These are phyloP conservation scores for Serilophus lunatus DNA, from an alignment of 2,113 vertebrate species.

Conservation along the genomic window DNA sequence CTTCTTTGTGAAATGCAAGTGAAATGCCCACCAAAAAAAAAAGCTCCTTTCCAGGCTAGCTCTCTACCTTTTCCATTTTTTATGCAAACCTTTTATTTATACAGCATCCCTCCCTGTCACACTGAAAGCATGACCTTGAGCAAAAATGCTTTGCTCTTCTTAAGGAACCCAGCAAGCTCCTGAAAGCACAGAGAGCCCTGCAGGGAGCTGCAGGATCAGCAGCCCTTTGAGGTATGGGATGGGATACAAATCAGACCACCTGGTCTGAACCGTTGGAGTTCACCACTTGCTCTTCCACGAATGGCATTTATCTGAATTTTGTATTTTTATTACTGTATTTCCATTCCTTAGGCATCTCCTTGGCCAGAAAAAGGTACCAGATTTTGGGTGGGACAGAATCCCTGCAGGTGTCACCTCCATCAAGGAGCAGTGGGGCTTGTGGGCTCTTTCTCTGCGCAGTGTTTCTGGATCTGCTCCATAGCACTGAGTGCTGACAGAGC, in stretches of 20 bases:
- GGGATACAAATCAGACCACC: neutral
- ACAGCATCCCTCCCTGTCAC: neutral
- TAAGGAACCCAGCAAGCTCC: neutral
- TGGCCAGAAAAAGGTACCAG: neutral
- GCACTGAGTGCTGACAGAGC: neutral
- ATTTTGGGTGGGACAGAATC: neutral
- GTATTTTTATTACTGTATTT: neutral
- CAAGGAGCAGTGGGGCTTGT: neutral
- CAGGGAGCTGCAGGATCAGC: neutral
- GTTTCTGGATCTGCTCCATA: neutral
- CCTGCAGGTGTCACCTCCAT: neutral
- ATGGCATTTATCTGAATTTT: neutral
- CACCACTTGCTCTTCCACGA: neutral
- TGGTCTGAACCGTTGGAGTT: neutral
- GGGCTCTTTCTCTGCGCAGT: neutral
- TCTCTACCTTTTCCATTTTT: constrained; percentile 17
- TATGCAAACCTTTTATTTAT: constrained; percentile 20
- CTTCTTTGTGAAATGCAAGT: neutral
- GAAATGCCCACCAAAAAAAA: neutral
- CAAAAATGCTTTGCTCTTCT: neutral
- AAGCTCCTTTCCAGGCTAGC: neutral
- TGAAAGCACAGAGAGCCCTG: neutral
- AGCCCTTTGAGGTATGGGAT: neutral
- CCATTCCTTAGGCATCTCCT: neutral
- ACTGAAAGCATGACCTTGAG: neutral